Base-by-base conservation (phyloP, 2,888 invertebrate genomes). In the Drosophila mulleri region DNA sequence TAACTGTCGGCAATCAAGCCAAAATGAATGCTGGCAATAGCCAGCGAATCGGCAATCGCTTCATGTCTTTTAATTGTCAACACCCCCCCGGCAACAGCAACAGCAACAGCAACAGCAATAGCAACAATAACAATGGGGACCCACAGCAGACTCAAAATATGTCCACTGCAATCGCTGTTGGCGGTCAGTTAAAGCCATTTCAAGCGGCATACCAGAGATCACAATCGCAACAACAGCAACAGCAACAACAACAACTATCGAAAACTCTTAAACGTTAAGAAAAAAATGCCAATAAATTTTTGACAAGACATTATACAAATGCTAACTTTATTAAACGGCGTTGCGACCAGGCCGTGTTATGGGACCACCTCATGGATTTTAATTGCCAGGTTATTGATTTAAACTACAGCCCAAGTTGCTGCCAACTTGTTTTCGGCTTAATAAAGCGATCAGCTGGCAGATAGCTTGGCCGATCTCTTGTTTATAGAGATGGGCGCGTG, bases 281-380 rank as follows among this genome's bases (percentile, higher is more conserved):
- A 65, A 83, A 83, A 82, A 83, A 89, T 89, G 82, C 78, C 80
- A 84, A 87, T 87, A 82, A 80, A 82, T 78, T 82, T 86, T 89
- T 86, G 87, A 89, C 88, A 87, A 88, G 73, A 83, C 84, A 81
- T 83, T 86, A 74, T 81, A 72, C 75, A 83, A 88, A 81, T 85
- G 89, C 65, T 83, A 71, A 82, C 82, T 89, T 85, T 87, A 86
- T 83, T 85, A 81, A 78, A 69, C 67, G 62, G 50, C 35, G 53
- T 60, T 66, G 62, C 47, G 52, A 42, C 47, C 26, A n/a, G 41
- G 37, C 37, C 18, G 56, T 44, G 26, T 37, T 64, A 39, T 52
- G 39, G 65, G 80, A 82, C 90, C 90, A 86, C 85, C 82, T 70
- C 75, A 74, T 80, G 80, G 69, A 73, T 74, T 90, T 88, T 90